Base-by-base conservation (phyloP, 2,888 invertebrate species). In the Apomyelois bistriatella region DNA sequence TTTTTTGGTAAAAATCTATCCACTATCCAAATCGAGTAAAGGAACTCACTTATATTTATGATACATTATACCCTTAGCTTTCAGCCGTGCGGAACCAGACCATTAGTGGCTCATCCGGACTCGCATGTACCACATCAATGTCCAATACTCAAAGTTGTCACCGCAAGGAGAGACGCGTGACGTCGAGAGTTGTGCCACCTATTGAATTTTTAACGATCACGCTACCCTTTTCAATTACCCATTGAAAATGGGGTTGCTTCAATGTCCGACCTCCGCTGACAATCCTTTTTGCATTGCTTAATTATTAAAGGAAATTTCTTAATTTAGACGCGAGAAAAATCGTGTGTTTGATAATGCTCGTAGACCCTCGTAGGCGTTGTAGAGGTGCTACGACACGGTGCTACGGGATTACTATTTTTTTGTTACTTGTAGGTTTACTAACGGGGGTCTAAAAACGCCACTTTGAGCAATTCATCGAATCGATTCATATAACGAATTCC, bases 141-240 rank as follows among this genome's bases (percentile, higher is more conserved):
- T 53, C 60, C 58, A 58, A 43, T 53, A 54, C 54, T 52, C 40
- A 35, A 12, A 28, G 35, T 54, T 58, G 61, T 55, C 60, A 57
- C 65, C 65, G 49, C 68, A 62, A 65, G 66, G 61, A 60, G 58
- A 59, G 63, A 66, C 68, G 68, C 70, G 66, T 72, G 71, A 73
- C 70, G 71, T 63, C 65, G 68, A 59, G 73, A 82, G 74, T 82
- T 79, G 22, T 3, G 22, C 76, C 70, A 71, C 66, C 78, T 75
- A 68, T 74, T 90, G 86, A 89, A 89, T 89, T 85, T 85, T 89
- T 89, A 81, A 90, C 76, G 66, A 72, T 60, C 63, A 61, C 66
- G 70, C 73, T 79, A 89, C 90, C 90, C 89, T 88, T 87, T 87
- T 90, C 89, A 89, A 88, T 89, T 89, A 88, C 76, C 75, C 82